Evolutionary conservation across 2,113 vertebrate species (phyloP).

Genomic region (Esox niger): DNA sequence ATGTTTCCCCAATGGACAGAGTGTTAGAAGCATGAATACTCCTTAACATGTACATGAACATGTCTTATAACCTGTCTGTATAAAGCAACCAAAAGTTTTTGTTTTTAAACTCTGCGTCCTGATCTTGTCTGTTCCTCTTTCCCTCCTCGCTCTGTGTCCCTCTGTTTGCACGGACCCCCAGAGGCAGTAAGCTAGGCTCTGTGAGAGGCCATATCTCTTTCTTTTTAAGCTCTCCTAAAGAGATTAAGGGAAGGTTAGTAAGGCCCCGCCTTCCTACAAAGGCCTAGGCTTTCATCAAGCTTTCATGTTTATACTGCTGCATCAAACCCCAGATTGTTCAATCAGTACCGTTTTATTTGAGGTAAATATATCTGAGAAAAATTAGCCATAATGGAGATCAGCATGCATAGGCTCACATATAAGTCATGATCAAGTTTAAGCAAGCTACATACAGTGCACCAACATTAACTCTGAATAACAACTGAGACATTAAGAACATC

Average conservation of each 20-base stretch:
- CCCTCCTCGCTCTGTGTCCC: constrained; percentile 20
- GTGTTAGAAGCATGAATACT: not conserved
- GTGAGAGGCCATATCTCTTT: constrained; percentile 62
- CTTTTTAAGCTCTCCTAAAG: constrained; percentile 76
- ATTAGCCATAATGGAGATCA: not conserved
- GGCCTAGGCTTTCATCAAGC: not conserved
- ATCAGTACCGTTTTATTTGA: not conserved
- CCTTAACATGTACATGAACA: not conserved
- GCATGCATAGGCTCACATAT: not conserved
- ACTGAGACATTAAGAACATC: not conserved
- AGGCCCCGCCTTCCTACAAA: not conserved
- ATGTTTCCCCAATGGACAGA: too few species aligned
- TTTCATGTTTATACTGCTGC: not conserved
- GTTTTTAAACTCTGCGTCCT: constrained; percentile 21
- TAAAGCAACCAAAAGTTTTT: not conserved
- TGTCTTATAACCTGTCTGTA: not conserved
- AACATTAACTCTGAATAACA: not conserved
- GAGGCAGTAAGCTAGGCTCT: constrained; percentile 72
- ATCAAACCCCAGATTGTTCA: not conserved
- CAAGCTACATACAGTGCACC: not conserved
- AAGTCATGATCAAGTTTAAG: not conserved
- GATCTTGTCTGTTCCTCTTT: constrained; percentile 17
- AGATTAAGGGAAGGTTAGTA: constrained; percentile 78
- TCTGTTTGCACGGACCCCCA: constrained; percentile 56
- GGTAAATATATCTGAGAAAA: not conserved